Conservation (phyloP, 2,113 vertebrate genomes). For the Danio rerio region GRCz12tu NC_133198.1:44412001-44412500, state of each 20-base stretch:
- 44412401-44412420: slow-evolving; percentile 22
- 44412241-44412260: neutral
- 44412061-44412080: too few species aligned
- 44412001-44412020: too few species aligned
- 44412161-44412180: neutral
- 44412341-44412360: slow-evolving; percentile 18
- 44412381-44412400: neutral
- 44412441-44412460: too few species aligned
- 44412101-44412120: too few species aligned
- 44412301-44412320: neutral
- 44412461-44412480: too few species aligned
- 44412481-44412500: too few species aligned
- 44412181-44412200: neutral
- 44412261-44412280: slow-evolving; percentile 1
- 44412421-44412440: neutral
- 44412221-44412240: neutral
- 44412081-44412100: too few species aligned
- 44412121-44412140: too few species aligned
- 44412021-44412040: too few species aligned
- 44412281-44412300: slow-evolving; percentile 1
- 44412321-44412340: slow-evolving; percentile 17
- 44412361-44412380: slow-evolving; percentile 13
- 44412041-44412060: too few species aligned
- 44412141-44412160: too few species aligned
- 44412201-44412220: neutral